A percentile compares a stretch with the other conserved stretches of the same genome.
These are phyloP conservation scores for Cervus canadensis DNA, from an alignment of 2,113 vertebrate species.

Conservation along the genomic window DNA sequence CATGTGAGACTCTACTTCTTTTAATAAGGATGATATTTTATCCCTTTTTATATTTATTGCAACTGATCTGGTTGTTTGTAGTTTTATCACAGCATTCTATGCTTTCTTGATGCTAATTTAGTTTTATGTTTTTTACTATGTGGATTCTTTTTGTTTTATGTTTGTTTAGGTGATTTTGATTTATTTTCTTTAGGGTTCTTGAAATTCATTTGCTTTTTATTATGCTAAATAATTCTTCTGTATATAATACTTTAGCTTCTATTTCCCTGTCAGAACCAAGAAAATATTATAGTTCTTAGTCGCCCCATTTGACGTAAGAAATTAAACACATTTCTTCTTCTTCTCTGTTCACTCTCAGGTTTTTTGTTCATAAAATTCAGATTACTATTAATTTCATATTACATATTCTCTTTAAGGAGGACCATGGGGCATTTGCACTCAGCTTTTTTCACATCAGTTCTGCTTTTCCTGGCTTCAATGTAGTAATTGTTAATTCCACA, in stretches of 20 bases:
- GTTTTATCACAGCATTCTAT: not conserved
- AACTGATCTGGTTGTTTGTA: not conserved
- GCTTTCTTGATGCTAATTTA: not conserved
- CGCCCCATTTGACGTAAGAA: not conserved
- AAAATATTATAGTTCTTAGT: not conserved
- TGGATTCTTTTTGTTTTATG: not conserved
- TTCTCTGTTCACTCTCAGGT: not conserved
- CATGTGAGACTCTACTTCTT: not conserved
- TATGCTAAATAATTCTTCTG: not conserved
- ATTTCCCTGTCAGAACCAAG: not conserved
- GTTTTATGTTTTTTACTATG: not conserved
- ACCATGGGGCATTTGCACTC: not conserved
- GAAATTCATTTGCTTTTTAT: slow-evolving; percentile 4
- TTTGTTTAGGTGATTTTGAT: not conserved
- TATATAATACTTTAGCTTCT: not conserved
- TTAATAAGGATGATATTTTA: not conserved
- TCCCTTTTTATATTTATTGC: not conserved
- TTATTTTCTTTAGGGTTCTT: not conserved
- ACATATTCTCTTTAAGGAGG: not conserved
- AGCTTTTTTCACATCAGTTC: not conserved
- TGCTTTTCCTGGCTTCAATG: not conserved
- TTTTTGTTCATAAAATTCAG: not conserved
- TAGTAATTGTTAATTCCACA: not conserved
- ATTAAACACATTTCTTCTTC: not conserved
- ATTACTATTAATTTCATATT: not conserved